phyloP scores from a whole-genome alignment of 2,797 vertebrate genomes.

The Falco rusticolus region DNA sequence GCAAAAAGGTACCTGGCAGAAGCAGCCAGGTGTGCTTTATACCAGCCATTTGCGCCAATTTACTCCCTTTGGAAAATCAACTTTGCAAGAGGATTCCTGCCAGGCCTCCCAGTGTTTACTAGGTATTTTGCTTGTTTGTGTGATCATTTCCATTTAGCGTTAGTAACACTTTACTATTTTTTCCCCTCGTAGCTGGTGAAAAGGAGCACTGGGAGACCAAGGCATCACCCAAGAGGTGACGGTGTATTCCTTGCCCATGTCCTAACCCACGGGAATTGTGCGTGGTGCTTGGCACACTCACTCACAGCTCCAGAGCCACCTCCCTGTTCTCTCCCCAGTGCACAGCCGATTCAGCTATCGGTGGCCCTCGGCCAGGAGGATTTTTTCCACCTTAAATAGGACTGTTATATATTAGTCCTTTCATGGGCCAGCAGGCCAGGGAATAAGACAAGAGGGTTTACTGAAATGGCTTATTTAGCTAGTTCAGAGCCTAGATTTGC shows the following conservation, averaged over 20 bases:
- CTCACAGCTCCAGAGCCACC: not conserved
- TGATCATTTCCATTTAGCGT: not conserved
- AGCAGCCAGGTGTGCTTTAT: not conserved
- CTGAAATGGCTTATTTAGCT: slow-evolving; percentile 64
- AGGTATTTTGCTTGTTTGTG: not conserved
- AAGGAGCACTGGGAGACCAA: not conserved
- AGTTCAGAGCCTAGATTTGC: slow-evolving; percentile 53
- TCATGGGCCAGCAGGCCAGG: slow-evolving; percentile 31
- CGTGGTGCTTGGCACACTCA: fast-evolving
- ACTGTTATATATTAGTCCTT: slow-evolving; percentile 46
- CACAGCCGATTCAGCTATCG: not conserved
- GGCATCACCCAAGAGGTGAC: not conserved
- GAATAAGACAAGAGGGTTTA: slow-evolving; percentile 55
- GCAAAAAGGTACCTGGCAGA: not conserved
- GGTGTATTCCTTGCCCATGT: not conserved
- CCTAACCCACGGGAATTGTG: not conserved
- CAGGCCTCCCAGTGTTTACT: not conserved
- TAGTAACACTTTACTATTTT: not conserved
- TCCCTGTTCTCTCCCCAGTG: not conserved
- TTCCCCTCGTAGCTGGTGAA: not conserved
- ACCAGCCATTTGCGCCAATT: not conserved
- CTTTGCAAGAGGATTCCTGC: not conserved
- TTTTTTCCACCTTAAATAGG: slow-evolving; percentile 53
- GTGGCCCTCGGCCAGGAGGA: slow-evolving; percentile 40
- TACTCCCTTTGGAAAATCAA: not conserved